Evolutionary conservation across 2,113 vertebrate genomes (phyloP).

Genomic region (Brachypodius melanocephalos): DNA sequence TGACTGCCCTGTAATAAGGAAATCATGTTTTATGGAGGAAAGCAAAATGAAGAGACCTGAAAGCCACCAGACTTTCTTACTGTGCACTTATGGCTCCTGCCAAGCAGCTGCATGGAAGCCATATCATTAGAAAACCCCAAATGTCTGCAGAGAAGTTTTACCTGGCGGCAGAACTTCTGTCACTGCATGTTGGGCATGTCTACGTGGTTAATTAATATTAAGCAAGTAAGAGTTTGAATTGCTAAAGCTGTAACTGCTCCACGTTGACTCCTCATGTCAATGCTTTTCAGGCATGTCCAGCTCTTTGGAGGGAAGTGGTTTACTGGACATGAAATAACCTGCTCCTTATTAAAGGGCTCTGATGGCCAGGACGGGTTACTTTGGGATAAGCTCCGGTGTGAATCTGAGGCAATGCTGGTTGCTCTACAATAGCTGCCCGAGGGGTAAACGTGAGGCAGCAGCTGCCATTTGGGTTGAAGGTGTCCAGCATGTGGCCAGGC

Average conservation of each 20-base stretch:
- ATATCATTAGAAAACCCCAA: constrained; percentile 22
- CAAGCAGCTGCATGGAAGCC: background rate
- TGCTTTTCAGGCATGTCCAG: background rate
- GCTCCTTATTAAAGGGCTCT: background rate
- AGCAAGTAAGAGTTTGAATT: constrained; percentile 30
- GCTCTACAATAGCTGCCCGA: background rate
- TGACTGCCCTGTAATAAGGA: background rate
- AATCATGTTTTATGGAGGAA: background rate
- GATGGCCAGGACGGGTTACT: background rate
- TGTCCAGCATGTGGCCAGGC: background rate
- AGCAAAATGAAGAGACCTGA: background rate
- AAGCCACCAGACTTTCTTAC: background rate
- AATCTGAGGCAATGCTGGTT: background rate
- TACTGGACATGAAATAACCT: constrained; percentile 46
- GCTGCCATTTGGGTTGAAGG: background rate
- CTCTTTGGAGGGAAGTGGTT: background rate
- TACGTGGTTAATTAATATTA: constrained; percentile 33
- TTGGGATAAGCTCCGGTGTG: background rate
- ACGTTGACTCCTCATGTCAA: background rate
- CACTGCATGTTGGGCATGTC: background rate
- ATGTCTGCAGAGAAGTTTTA: background rate
- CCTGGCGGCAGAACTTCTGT: constrained; percentile 11
- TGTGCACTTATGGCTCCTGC: background rate
- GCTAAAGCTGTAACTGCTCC: background rate
- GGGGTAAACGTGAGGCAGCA: background rate